Evolutionary conservation across 2,113 vertebrate genomes (phyloP).

Genomic region (Myiozetetes cayanensis): DNA sequence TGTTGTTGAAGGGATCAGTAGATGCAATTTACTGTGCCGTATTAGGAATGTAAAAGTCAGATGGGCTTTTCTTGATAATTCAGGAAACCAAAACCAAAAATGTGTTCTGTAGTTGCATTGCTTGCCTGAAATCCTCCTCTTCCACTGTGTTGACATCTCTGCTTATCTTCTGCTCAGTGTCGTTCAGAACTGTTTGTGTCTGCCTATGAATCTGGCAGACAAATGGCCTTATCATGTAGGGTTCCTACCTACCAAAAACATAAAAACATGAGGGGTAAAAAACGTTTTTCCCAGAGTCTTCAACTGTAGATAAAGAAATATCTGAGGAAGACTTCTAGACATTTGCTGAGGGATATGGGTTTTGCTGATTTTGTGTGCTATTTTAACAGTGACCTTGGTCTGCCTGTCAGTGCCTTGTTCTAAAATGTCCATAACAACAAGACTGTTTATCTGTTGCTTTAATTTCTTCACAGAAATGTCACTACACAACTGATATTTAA

Average conservation of each 20-base stretch:
- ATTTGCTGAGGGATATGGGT: not conserved
- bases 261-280: accelerated
- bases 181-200: not conserved
- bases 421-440: not conserved
- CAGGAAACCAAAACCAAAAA: not conserved
- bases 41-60: not conserved
- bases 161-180: not conserved
- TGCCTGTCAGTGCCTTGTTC: not conserved
- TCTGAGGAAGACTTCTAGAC: not conserved
- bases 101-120: not conserved
- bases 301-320: not conserved
- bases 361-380: not conserved
- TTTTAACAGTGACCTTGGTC: not conserved
- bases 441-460: not conserved
- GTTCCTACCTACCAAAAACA: not conserved
- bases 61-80: not conserved
- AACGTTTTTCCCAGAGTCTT: not conserved
- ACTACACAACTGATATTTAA: not conserved
- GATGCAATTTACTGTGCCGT: not conserved
- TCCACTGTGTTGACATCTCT: not conserved
- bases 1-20: not conserved
- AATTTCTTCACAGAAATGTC: not conserved
- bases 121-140: not conserved
- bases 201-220: not conserved
- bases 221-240: not conserved